These are phyloP conservation scores for Auanema sp. DNA, from an alignment of 2,888 invertebrate genomes.

Conservation along the genomic window DNA sequence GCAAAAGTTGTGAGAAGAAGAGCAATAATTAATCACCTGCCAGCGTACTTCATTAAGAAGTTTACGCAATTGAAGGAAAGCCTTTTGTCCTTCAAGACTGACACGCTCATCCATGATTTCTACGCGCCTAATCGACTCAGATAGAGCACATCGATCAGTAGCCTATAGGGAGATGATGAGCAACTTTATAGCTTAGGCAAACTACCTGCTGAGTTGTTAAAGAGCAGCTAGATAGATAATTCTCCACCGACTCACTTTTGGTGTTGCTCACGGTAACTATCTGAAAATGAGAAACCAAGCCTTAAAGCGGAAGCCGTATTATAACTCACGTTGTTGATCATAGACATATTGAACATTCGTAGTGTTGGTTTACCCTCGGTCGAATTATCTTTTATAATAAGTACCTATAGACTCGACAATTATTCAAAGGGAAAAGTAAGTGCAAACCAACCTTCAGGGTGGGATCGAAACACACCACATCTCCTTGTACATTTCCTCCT, in stretches of 20 bases:
- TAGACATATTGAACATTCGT: constrained; percentile 32
- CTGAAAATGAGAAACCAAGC: constrained; percentile 5
- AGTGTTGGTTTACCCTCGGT: constrained; percentile 26
- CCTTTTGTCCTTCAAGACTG: constrained; percentile 23
- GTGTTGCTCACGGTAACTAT: constrained; percentile 7
- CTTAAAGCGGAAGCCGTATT: not conserved
- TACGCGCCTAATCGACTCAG: constrained; percentile 7
- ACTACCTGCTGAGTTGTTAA: constrained; percentile 2
- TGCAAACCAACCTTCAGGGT: constrained; percentile 24
- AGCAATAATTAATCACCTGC: constrained; percentile 19
- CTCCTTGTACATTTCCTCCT: constrained; percentile 23
- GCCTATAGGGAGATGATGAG: not conserved
- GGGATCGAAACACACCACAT: constrained; percentile 32
- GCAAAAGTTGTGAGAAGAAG: not conserved
- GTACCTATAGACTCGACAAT: constrained; percentile 21
- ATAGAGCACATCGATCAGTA: constrained; percentile 5
- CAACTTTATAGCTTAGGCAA: not conserved
- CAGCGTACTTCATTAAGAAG: constrained; percentile 36
- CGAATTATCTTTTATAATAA: constrained; percentile 28
- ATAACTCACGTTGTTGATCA: constrained; percentile 29
- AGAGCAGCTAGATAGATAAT: not conserved
- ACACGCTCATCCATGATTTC: constrained; percentile 22
- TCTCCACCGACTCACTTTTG: constrained; percentile 1
- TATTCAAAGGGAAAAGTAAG: not conserved
- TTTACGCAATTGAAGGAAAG: constrained; percentile 32